phyloP scores from a whole-genome alignment of 2,113 vertebrate genomes.

The Oriolus oriolus region DNA sequence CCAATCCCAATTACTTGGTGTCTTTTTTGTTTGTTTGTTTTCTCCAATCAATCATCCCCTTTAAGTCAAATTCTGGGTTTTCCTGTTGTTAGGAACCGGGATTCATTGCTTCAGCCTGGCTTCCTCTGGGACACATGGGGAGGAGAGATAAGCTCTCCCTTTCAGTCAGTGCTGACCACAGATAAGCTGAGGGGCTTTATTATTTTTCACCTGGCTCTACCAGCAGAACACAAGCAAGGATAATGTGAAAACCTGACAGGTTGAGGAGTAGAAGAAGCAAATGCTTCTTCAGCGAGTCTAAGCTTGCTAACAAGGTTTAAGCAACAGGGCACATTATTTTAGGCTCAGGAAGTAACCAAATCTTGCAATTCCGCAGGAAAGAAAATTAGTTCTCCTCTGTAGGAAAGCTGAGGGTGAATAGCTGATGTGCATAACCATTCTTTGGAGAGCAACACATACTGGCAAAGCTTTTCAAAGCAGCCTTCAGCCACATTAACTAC shows the following conservation, averaged over 20 bases:
- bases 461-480: neutral
- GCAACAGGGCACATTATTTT: neutral
- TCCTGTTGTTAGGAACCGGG: slow-evolving; percentile 12
- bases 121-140: slow-evolving; percentile 45
- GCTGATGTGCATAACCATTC: neutral
- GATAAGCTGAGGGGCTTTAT: slow-evolving; percentile 41
- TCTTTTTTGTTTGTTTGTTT: neutral
- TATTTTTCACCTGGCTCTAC: slow-evolving; percentile 30
- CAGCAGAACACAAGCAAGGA: neutral
- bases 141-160: slow-evolving; percentile 39
- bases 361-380: neutral
- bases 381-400: neutral
- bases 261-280: neutral
- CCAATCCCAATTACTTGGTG: neutral
- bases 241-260: neutral
- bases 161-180: neutral
- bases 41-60: neutral
- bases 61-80: neutral
- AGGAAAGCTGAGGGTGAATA: neutral
- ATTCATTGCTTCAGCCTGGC: slow-evolving; percentile 21
- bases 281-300: neutral
- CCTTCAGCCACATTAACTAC: neutral
- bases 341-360: slow-evolving; percentile 22
- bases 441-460: neutral
- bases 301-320: neutral